Evolutionary conservation across 92 coral and sea anemone genomes (phyloP), one percentile per base, ranked within the genome.

Genomic region (Diadumene lineata): DNA sequence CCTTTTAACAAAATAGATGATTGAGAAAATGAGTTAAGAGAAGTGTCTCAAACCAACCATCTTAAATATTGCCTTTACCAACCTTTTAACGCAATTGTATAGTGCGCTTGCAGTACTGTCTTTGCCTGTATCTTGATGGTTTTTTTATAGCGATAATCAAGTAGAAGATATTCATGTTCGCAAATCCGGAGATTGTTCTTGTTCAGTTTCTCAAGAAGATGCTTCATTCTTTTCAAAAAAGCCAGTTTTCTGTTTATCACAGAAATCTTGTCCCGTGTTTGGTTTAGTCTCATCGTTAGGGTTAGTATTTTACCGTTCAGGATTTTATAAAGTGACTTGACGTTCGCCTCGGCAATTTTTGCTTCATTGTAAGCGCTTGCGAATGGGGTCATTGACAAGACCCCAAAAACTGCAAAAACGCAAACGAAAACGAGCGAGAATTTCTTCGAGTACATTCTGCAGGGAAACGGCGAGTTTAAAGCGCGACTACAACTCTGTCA

Each of bases 21-120:
- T n/a, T n/a, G n/a, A n/a, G n/a, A n/a, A n/a, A n/a, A n/a, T n/a
- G n/a, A n/a, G 13, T 38, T 38, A 13, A 6, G 48, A 4, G 13
- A 38, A 38, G 48, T 38, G 7, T 38, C 6, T 13, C 6, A 38
- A 38, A 4, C 13, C 6, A 38, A 38, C 48, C 48, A 38, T 38
- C 6, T 6, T 4, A 38, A 38, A 13, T 38, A 38, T 13, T 6
- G 48, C 48, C 13, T 38, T 38, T 38, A 9, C 18, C 58, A 76
- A 88, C 92, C 92, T 53, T 88, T 58, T 11, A 88, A 6, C 22
- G 53, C 60, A 21, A 72, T 66, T 15, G 92, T 84, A 67, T 75
- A 84, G 25, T 78, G 66, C 26, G 78, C 46, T 32, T 75, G 92
- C n/a, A 88, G 64, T 7, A 73, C 80, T 51, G 86, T 75, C 10